Percentiles rank a stretch among this genome's conserved stretches.
Evolutionary conservation across 2,888 invertebrate genomes (phyloP).

Genomic region (Imbricaverruca yamaguchii): DNA sequence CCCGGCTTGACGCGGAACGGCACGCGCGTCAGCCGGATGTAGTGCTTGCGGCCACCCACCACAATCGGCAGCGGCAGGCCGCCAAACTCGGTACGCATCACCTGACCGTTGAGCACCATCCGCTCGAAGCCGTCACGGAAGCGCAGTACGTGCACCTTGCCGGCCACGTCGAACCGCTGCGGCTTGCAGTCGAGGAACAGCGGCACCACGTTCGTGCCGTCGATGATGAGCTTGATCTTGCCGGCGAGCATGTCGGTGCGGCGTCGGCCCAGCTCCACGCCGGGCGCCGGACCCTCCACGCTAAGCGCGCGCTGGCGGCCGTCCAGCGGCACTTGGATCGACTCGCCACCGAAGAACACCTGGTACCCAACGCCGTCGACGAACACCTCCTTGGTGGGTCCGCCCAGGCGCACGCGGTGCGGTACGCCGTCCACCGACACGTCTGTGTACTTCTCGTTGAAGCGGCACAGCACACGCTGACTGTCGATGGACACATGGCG

Average conservation of each 20-base stretch:
- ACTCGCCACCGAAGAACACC: constrained; percentile 84
- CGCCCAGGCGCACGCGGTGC: constrained; percentile 77
- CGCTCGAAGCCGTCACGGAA: constrained; percentile 70
- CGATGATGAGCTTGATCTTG: constrained; percentile 72
- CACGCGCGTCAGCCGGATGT: constrained; percentile 65
- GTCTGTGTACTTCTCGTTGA: constrained; percentile 67
- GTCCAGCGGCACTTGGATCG: constrained; percentile 69
- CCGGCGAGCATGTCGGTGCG: constrained; percentile 75
- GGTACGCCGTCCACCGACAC: constrained; percentile 63
- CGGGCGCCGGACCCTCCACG: constrained; percentile 84
- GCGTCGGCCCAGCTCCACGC: constrained; percentile 75
- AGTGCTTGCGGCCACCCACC: constrained; percentile 66
- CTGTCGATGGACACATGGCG: constrained; percentile 59
- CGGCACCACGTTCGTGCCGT: constrained; percentile 68
- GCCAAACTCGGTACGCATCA: constrained; percentile 58
- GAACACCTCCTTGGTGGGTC: constrained; percentile 82
- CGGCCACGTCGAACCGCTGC: constrained; percentile 67
- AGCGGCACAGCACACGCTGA: constrained; percentile 63
- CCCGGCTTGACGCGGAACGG: constrained; percentile 67
- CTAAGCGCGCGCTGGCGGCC: constrained; percentile 65
- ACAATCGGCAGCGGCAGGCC: constrained; percentile 71
- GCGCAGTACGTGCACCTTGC: constrained; percentile 62
- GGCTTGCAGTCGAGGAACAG: constrained; percentile 75
- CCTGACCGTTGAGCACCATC: constrained; percentile 68
- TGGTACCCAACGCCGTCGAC: constrained; percentile 85